Percentiles rank a stretch among this genome's conserved stretches.
These are phyloP conservation scores for Octopus bimaculoides DNA, from an alignment of 1,140 invertebrate species.

Conservation along the genomic window DNA sequence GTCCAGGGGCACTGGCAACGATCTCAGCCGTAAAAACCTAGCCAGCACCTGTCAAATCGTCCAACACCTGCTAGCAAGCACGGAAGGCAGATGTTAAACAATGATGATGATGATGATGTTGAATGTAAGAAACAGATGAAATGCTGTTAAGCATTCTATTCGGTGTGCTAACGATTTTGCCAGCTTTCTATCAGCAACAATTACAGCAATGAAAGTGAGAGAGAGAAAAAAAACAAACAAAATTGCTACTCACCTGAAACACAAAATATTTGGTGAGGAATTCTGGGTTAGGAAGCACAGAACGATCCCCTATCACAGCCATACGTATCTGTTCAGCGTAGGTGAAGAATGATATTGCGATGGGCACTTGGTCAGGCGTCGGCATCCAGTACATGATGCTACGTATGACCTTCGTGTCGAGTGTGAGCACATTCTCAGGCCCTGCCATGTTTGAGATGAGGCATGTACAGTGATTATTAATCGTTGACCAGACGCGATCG, in stretches of 20 bases:
- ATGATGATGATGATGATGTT: no score
- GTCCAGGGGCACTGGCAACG: no score
- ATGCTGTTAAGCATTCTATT: no score
- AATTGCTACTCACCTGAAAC: conserved; percentile 37
- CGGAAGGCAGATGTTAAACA: no score
- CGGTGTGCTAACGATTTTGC: no score
- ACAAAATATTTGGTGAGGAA: conserved; percentile 50
- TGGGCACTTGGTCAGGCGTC: conserved; percentile 55
- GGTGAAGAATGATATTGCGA: conserved; percentile 61
- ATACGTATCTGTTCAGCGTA: conserved; percentile 62
- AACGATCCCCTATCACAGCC: conserved; percentile 59
- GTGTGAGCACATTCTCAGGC: conserved; percentile 54
- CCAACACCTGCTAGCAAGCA: no score
- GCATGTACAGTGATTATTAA: conserved; percentile 51
- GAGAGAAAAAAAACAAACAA: no score
- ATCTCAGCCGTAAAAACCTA: no score
- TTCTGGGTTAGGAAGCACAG: conserved; percentile 54
- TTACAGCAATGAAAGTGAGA: no score
- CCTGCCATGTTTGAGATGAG: conserved; percentile 61
- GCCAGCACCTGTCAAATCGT: no score
- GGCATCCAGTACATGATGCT: conserved; percentile 60
- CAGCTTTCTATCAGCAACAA: no score
- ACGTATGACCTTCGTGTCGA: conserved; percentile 57
- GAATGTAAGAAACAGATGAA: no score
- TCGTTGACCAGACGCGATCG: conserved; percentile 36